Conservation (phyloP, 2,113 vertebrate species). For the Hyaena hyaena region DNA sequence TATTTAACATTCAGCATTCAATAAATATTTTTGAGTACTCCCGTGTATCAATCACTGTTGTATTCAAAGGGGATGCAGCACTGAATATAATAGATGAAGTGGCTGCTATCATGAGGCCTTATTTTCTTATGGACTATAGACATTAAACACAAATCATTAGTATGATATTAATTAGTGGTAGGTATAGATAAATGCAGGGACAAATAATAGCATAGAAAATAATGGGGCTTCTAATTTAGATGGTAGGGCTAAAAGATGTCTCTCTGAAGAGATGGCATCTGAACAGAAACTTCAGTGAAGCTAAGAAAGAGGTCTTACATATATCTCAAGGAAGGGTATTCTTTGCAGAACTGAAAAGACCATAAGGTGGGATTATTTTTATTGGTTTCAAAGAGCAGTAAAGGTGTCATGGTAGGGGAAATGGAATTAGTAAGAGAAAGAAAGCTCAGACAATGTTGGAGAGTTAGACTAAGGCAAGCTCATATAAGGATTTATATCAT, state of each 20-base stretch:
- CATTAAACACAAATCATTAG: not conserved
- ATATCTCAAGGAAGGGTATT: not conserved
- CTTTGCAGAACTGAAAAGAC: not conserved
- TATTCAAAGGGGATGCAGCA: not conserved
- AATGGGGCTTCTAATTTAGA: not conserved
- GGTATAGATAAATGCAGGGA: not conserved
- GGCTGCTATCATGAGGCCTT: not conserved
- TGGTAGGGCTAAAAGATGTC: not conserved
- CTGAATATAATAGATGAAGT: slow-evolving; percentile 10
- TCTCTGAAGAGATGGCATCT: not conserved
- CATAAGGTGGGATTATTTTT: not conserved
- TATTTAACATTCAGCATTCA: slow-evolving; percentile 48
- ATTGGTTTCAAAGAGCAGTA: not conserved
- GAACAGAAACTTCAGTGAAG: not conserved
- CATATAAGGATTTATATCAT: not conserved
- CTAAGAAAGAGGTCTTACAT: not conserved
- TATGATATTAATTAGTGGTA: not conserved
- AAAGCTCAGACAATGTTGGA: not conserved
- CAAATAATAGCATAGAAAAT: not conserved
- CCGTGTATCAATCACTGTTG: not conserved
- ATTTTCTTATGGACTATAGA: not conserved
- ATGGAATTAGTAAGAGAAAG: not conserved
- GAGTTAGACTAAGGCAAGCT: not conserved
- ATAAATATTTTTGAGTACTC: slow-evolving; percentile 16
- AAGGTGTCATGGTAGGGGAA: not conserved